A percentile compares a stretch with the other conserved stretches of the same genome.
Conservation (phyloP, 2,888 invertebrate species). For the Glyphotaelius pellucidus region DNA sequence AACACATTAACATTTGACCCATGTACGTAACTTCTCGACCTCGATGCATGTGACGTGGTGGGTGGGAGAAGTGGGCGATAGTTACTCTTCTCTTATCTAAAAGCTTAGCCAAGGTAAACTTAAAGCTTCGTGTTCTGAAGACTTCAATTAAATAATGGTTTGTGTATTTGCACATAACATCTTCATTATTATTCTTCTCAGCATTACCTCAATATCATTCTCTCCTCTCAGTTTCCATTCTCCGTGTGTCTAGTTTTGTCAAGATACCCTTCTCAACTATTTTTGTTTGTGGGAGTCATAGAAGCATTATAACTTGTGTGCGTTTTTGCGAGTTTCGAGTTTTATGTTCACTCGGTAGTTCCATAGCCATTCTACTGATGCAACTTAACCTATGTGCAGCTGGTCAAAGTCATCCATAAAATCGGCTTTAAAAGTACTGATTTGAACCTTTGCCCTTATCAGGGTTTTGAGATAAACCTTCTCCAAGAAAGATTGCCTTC, state of each 20-base stretch:
- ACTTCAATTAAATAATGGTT: neutral
- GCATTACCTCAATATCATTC: neutral
- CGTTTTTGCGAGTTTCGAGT: neutral
- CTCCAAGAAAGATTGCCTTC: neutral
- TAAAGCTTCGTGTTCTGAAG: neutral
- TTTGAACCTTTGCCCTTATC: neutral
- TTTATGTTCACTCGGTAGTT: neutral
- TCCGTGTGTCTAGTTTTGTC: neutral
- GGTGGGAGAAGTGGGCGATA: conserved; percentile 41
- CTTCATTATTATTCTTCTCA: neutral
- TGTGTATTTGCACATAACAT: neutral
- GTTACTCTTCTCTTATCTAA: neutral
- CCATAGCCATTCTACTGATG: neutral
- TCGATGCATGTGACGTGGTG: conserved; percentile 30
- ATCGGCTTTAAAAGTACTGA: neutral
- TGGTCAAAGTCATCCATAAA: neutral
- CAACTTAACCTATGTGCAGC: neutral
- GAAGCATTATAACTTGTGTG: neutral
- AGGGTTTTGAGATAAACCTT: neutral
- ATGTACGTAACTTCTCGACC: conserved; percentile 34
- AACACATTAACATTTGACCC: conserved; percentile 41
- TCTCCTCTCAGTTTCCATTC: neutral
- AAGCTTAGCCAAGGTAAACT: neutral
- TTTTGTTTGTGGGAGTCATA: neutral
- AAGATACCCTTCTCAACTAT: neutral